Evolutionary conservation across 2,113 vertebrate genomes (phyloP).

Genomic region (Heterochromis multidens): DNA sequence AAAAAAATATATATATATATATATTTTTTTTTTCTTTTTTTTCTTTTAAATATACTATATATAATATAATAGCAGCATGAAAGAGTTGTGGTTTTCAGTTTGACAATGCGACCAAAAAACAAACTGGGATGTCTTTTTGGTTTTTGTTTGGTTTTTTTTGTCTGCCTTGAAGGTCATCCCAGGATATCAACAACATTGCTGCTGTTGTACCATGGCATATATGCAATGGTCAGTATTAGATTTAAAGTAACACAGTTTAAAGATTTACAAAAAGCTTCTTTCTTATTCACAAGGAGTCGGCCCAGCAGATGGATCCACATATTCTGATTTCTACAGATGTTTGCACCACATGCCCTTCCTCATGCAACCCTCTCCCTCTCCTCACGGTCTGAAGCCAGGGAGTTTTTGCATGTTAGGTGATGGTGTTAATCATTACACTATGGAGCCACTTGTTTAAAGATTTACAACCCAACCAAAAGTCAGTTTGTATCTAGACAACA

Average conservation of each 20-base stretch:
- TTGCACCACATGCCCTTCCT: fast-evolving
- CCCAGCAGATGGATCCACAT: background rate
- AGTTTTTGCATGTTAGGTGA: background rate
- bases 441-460: background rate
- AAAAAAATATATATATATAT: too few relatives aligned
- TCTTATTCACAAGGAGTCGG: background rate
- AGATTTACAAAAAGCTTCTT: background rate
- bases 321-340: too few relatives aligned
- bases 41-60: too few relatives aligned
- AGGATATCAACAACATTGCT: too few relatives aligned
- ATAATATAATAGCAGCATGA: background rate
- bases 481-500: too few relatives aligned
- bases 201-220: too few relatives aligned
- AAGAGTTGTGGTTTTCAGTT: background rate
- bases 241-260: background rate
- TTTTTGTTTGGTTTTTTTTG: too few relatives aligned
- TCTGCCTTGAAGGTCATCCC: background rate
- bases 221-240: background rate
- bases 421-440: background rate
- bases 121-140: background rate
- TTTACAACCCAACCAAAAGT: background rate
- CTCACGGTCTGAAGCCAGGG: background rate
- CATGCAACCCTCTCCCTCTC: background rate
- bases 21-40: too few relatives aligned
- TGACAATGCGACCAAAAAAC: background rate